Evolutionary conservation across 1,140 invertebrate species (phyloP), one percentile per base, ranked within the genome.

Genomic region (Anadara kagoshimensis): DNA sequence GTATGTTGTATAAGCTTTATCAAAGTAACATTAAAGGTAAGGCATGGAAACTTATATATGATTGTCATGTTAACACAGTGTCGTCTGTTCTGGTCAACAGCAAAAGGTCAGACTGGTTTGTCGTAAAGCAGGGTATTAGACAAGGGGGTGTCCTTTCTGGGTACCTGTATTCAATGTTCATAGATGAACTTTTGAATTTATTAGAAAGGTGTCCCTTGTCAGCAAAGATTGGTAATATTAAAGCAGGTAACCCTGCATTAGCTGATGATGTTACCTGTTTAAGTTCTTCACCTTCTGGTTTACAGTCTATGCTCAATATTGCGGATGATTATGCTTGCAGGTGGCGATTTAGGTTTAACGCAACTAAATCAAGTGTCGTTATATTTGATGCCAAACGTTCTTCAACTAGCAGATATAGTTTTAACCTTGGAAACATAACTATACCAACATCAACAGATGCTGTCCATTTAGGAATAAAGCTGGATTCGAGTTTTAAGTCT

Each of bases 181-280:
- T 65, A 29, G 53, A 65, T 53, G 62, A 65, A 43, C 20, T 62
- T 22, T 4, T 62, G 8, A 62, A 12, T 62, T 16, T 43, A 26
- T 11, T 62, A 14, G 8, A 44, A 43, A n/a, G n/a, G n/a, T n/a
- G n/a, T n/a, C n/a, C n/a, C n/a, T n/a, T n/a, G n/a, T n/a, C n/a
- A n/a, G n/a, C n/a, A n/a, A n/a, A n/a, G n/a, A 66, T 66, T 47
- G 53, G 29, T 54, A 53, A 53, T 53, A 41, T 41, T 16, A 53
- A 49, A n/a, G 54, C 14, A n/a, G 26, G 49, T 20, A 36, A 36
- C n/a, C 63, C 63, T 11, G 12, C 47, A 22, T 36, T 66, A 20
- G 63, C 63, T 24, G 63, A 66, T 47, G 63, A 66, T 53, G 45
- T 66, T n/a, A 14, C 51, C 3, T 66, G 63, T 54, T 54, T 53